Evolutionary conservation across 1,140 invertebrate species (phyloP), one percentile per base, ranked within the genome.

Genomic region (Fopius arisanus): DNA sequence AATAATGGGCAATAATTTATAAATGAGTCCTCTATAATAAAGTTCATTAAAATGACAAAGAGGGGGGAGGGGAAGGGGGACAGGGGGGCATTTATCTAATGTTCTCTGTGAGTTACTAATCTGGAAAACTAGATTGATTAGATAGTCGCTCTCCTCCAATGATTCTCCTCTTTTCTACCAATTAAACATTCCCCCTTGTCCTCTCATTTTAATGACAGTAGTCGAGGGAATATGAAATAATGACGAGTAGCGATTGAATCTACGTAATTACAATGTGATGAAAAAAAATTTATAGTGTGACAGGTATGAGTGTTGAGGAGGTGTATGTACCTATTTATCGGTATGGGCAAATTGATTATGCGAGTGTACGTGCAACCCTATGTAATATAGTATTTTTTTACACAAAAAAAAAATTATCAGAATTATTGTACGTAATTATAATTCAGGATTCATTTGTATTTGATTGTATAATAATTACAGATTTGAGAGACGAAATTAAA

Each of bases 331-430:
- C 54, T 59, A 59, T 59, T 59, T 59, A 59, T 59, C 54, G 54
- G 26, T 19, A 59, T 16, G 23, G 23, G 23, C 19, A 21, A 59
- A 59, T 19, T 26, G 7, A 26, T 59, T 67, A 73, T 23, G 74
- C 73, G 21, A 73, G 41, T 66, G 72, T 63, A 70, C 65, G 77
- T 73, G 40, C 54, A 67, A 72, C 77, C 71, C 73, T 72, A 75
- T 87, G 83, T 85, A 86, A 87, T 84, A 86, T 85, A 87, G 81
- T 87, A 87, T 87, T 86, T 87, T 48, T 76, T 86, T 87, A 86
- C 84, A 87, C 82, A 72, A 75, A 67, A 54, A 62, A 73, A 74
- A 67, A 37, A 72, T 63, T 72, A 43, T 67, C 43, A 67, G 31
- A 26, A 54, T 31, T 7, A 43, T 40, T 59, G 48, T 63, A 62